Evolutionary conservation across 2,797 vertebrate species (phyloP).

Genomic region (Xiphophorus birchmanni): DNA sequence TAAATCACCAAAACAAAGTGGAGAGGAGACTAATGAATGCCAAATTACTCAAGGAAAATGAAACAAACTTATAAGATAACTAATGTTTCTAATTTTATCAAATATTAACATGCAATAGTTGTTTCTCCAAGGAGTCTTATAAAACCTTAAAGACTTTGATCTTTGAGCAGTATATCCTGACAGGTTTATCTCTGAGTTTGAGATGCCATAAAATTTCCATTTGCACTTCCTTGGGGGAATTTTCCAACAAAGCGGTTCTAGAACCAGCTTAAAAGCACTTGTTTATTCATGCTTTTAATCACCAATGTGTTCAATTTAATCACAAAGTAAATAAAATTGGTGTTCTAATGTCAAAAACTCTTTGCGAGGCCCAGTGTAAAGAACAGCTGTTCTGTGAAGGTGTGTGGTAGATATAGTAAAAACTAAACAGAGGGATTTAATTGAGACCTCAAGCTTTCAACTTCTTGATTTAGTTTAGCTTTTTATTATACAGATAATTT

Average conservation of each 20-base stretch:
- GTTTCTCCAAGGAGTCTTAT: constrained; percentile 3
- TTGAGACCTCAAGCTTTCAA: neutral
- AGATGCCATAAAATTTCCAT: neutral
- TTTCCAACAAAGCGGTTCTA: neutral
- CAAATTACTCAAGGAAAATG: neutral
- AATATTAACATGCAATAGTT: neutral
- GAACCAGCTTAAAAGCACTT: neutral
- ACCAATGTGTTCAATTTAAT: neutral
- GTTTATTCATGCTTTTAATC: neutral
- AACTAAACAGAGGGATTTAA: neutral
- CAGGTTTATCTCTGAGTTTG: constrained; percentile 1
- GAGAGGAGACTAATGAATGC: neutral
- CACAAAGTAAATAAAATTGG: neutral
- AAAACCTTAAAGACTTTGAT: constrained; percentile 10
- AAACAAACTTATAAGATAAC: neutral
- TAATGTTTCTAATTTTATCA: neutral
- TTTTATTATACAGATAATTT: too few relatives aligned
- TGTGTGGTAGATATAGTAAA: neutral
- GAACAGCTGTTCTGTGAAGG: neutral
- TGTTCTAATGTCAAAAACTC: neutral
- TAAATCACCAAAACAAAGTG: neutral
- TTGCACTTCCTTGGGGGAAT: neutral
- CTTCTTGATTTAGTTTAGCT: neutral
- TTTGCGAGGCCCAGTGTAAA: neutral
- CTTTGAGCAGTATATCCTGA: constrained; percentile 4